phyloP scores from a whole-genome alignment of 1,140 invertebrate genomes.

The honey bee (Apis mellifera) region DNA sequence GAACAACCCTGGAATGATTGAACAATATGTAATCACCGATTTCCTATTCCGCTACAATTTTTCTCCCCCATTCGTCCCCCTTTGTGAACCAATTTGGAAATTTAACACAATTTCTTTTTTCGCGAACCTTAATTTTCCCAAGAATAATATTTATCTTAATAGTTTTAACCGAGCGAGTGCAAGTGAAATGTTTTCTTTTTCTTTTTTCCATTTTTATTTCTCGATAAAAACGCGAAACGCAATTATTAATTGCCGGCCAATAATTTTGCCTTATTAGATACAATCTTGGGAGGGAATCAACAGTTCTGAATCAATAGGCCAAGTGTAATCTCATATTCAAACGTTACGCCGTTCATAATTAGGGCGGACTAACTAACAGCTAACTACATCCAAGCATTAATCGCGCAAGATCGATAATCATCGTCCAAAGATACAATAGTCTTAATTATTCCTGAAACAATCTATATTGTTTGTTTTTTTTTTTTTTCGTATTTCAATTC shows the following conservation, averaged over 20 bases:
- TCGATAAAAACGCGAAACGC: neutral
- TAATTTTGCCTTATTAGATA: constrained; percentile 39
- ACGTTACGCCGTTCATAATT: constrained; percentile 41
- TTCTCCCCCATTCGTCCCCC: neutral
- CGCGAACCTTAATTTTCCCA: too few relatives aligned
- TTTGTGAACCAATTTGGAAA: neutral
- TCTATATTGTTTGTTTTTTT: neutral
- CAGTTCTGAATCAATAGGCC: constrained; percentile 39
- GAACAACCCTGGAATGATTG: constrained; percentile 80
- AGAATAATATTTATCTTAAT: too few relatives aligned
- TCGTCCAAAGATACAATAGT: neutral
- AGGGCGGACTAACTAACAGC: constrained; percentile 51
- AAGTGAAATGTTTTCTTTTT: too few relatives aligned
- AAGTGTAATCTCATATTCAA: constrained; percentile 39
- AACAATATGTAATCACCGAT: neutral
- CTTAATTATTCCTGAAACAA: neutral
- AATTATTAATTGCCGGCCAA: constrained; percentile 9
- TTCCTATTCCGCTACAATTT: neutral
- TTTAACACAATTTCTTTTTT: too few relatives aligned
- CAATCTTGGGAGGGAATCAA: constrained; percentile 14
- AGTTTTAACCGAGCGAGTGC: too few relatives aligned
- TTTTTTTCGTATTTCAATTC: neutral
- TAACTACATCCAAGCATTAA: constrained; percentile 25
- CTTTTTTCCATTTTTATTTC: too few relatives aligned
- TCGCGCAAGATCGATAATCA: constrained; percentile 3